Conservation (phyloP, 2,113 vertebrate species). For the Mastomys natalensis region DNA sequence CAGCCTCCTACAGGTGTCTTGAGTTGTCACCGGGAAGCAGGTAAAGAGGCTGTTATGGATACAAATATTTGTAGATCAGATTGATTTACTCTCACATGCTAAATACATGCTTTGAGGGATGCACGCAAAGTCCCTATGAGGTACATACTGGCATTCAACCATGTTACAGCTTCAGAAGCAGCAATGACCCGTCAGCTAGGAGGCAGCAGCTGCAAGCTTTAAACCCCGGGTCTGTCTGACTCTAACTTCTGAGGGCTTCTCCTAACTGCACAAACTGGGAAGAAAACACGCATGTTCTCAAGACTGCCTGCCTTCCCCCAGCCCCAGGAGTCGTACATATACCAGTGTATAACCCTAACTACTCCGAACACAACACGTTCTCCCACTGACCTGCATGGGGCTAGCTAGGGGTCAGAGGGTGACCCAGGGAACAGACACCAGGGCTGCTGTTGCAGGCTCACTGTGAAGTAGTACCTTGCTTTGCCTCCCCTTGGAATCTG, state of each 20-base stretch:
- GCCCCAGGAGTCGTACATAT: too few relatives aligned
- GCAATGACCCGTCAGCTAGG: not conserved
- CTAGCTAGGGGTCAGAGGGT: not conserved
- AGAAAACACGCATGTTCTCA: not conserved
- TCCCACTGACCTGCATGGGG: not conserved
- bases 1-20: not conserved
- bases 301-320: not conserved
- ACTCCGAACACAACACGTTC: not conserved
- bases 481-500: not conserved
- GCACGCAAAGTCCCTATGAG: not conserved
- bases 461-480: not conserved
- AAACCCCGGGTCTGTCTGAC: not conserved
- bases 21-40: not conserved
- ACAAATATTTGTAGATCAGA: not conserved
- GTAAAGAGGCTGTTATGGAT: not conserved
- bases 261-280: fast-evolving
- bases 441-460: not conserved
- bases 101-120: not conserved
- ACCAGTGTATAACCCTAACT: not conserved
- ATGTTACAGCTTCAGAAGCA: not conserved
- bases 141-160: not conserved
- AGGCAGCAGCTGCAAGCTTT: not conserved
- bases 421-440: not conserved
- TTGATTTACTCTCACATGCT: not conserved
- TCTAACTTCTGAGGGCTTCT: not conserved